Base-by-base conservation (phyloP, 2,113 vertebrate genomes). In the Microtus montanus region DNA sequence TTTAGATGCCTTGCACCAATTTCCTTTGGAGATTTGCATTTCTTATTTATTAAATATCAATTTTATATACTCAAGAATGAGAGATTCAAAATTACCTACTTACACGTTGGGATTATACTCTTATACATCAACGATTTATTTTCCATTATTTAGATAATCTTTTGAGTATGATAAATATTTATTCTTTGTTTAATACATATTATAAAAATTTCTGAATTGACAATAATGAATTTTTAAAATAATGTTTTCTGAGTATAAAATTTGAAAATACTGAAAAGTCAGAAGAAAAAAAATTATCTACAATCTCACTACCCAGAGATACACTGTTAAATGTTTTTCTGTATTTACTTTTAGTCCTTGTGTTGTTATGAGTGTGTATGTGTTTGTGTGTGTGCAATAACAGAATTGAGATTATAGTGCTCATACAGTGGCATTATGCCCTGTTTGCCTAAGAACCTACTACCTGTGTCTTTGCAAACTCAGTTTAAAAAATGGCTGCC, bases 1-100 rank as follows among this genome's bases (percentile, higher is more conserved):
- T 96, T 94, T 96, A 97, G 96, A 96, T 95, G 96, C 96, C 95
- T 96, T 96, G 96, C 93, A 96, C 97, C 96, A 94, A 70, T 89
- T 94, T 95, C 96, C 95, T 94, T 97, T 96, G 96, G 91, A 97
- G 20, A 95, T 93, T 96, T 96, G 35, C 63, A 58, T 96, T 97
- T 97, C 86, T 97, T 96, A 95, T 87, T 97, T 94, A 97, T 83
- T 95, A 95, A 95, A 87, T 89, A 91, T 52, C 90, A 97, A 95
- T 64, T 98, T 97, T 97, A 71, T 96, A 92, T 95, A 87, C 64
- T 88, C 38, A 92, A 96, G 83, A 92, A 90, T 96, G 88, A 90
- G 73, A 91, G 89, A 96, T 93, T 96, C 54, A 96, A 80, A 95
- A 52, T 94, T 79, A 41, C 22, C 86, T 80, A 94, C 93, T 49